Conservation (phyloP, 2,888 invertebrate genomes). For the Oscheius sp. region DNA sequence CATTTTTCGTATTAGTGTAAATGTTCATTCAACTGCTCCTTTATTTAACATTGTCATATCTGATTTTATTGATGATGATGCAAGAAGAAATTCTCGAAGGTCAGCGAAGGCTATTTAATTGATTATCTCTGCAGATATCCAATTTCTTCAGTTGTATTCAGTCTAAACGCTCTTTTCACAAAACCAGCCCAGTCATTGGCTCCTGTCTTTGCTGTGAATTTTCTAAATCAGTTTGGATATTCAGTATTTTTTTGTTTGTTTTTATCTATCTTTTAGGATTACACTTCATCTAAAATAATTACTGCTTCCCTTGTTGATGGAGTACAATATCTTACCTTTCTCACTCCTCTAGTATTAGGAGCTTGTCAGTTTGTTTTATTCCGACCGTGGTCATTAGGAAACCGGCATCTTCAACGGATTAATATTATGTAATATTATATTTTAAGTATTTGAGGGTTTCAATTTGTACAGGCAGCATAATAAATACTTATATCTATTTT, state of each 20-base stretch:
- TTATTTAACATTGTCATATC: slow-evolving; percentile 69
- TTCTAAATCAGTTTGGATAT: slow-evolving; percentile 62
- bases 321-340: slow-evolving; percentile 56
- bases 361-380: slow-evolving; percentile 57
- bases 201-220: slow-evolving; percentile 61
- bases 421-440: slow-evolving; percentile 7
- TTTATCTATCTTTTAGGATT: slow-evolving; percentile 40
- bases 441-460: not conserved
- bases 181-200: slow-evolving; percentile 69
- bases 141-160: slow-evolving; percentile 67
- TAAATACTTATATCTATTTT: slow-evolving; percentile 4
- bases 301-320: slow-evolving; percentile 44
- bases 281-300: slow-evolving; percentile 37
- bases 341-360: slow-evolving; percentile 60
- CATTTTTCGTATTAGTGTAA: slow-evolving; percentile 49
- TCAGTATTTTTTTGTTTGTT: slow-evolving; percentile 36
- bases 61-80: slow-evolving; percentile 69
- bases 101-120: not conserved
- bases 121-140: slow-evolving; percentile 38
- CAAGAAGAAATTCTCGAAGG: slow-evolving; percentile 37
- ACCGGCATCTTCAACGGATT: slow-evolving; percentile 41
- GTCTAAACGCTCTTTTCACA: slow-evolving; percentile 67
- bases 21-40: slow-evolving; percentile 66
- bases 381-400: slow-evolving; percentile 52
- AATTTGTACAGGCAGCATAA: not conserved